Percentiles rank a stretch among this genome's conserved stretches.
These are phyloP conservation scores for Myzus persicae DNA, from an alignment of 1,140 invertebrate species.

Conservation along the genomic window DNA sequence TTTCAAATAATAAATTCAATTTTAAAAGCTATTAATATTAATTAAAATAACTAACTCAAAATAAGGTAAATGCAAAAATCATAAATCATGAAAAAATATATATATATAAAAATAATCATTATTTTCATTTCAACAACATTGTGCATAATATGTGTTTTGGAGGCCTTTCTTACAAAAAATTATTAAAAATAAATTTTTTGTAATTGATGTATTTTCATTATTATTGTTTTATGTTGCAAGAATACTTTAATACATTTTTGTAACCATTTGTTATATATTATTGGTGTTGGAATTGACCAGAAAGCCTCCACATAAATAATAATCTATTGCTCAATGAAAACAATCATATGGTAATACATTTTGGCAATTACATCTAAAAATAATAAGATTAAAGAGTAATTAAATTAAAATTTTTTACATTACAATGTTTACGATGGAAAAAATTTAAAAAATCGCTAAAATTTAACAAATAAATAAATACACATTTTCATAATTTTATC, in stretches of 20 bases:
- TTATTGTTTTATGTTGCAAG: neutral
- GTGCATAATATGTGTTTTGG: neutral
- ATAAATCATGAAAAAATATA: neutral
- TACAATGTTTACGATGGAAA: neutral
- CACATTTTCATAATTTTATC: neutral
- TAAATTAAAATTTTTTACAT: neutral
- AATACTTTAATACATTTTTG: neutral
- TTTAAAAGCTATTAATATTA: neutral
- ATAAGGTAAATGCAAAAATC: constrained; percentile 8
- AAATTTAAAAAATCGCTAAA: neutral
- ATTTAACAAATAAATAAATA: neutral
- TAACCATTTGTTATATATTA: neutral
- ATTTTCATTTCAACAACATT: neutral
- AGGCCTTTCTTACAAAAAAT: neutral
- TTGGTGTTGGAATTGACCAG: neutral
- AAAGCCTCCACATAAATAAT: neutral
- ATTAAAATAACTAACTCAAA: neutral
- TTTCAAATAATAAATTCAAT: neutral
- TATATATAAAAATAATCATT: neutral
- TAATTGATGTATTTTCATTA: neutral
- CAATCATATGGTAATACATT: neutral
- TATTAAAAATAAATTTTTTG: neutral
- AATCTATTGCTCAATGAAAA: neutral
- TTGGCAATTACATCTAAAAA: neutral
- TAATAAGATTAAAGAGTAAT: neutral